These are phyloP conservation scores for Nomada lathburiana DNA, from an alignment of 2,888 invertebrate species.

Conservation along the genomic window DNA sequence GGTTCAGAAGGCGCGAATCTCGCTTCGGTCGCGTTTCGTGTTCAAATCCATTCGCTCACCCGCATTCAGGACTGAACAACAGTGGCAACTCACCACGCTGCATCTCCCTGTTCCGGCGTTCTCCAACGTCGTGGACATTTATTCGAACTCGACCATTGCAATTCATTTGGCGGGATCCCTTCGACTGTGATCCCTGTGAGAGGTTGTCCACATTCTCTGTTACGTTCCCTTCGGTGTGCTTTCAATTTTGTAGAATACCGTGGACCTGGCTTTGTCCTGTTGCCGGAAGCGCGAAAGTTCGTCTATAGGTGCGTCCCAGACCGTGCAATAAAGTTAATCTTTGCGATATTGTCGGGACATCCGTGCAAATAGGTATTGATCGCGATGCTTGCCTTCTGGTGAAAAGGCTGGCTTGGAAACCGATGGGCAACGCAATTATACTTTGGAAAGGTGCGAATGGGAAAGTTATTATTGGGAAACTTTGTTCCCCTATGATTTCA, in stretches of 20 bases:
- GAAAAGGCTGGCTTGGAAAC: neutral
- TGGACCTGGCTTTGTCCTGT: slow-evolving; percentile 25
- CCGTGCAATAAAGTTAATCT: slow-evolving; percentile 22
- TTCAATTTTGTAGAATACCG: neutral
- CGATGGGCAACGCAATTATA: neutral
- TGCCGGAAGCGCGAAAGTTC: slow-evolving; percentile 11
- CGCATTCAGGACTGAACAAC: slow-evolving; percentile 62
- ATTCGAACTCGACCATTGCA: slow-evolving; percentile 39
- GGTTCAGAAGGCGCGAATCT: slow-evolving; percentile 61
- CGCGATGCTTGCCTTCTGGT: neutral
- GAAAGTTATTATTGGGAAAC: slow-evolving; percentile 15
- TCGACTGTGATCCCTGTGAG: slow-evolving; percentile 32
- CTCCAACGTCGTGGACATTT: slow-evolving; percentile 26
- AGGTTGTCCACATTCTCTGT: slow-evolving; percentile 6
- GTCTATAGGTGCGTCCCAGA: neutral
- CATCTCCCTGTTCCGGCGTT: slow-evolving; percentile 68
- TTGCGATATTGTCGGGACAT: neutral
- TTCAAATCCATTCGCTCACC: slow-evolving; percentile 75
- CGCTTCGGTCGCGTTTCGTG: slow-evolving; percentile 27
- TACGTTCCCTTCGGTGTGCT: slow-evolving; percentile 6
- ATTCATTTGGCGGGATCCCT: slow-evolving; percentile 46
- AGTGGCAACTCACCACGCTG: slow-evolving; percentile 61
- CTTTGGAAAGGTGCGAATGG: neutral
- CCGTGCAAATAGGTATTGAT: slow-evolving; percentile 14
- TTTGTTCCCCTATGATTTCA: neutral